Base-by-base conservation (phyloP, 1,140 invertebrate genomes). In the Chrysopa pallens region DNA sequence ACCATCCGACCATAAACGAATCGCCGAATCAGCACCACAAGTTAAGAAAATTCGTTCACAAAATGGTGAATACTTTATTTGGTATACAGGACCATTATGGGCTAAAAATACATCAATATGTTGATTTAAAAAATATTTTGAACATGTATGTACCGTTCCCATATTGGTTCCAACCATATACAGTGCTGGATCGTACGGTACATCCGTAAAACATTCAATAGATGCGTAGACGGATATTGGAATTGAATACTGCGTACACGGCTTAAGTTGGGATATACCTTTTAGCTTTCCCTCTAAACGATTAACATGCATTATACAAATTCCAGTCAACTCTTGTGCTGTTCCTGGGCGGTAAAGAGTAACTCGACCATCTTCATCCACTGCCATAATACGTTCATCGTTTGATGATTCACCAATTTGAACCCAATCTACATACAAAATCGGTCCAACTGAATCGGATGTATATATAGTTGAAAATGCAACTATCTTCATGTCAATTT, bases 151-250 rank as follows among this genome's bases (percentile, higher is more conserved):
- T 12, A 91, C 69, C 48, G 74, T 78, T 1, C 88, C 88, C 52
- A 89, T 84, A 42, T 84, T 80, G 0, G 85, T 86, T 0, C 84
- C 83, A 0, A 90, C 73, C 11, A 82, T 71, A 57, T 86, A 89
- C 17, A 84, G 59, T 43, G 74, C 72, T 5, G 64, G 63, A 14
- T 74, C 59, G 0, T 57, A 57, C 0, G 78, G 78, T 59, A 88
- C 78, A 52, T 75, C 73, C 36, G 73, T 65, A 7, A 80, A 57
- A 29, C 69, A 69, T 43, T 74, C 55, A 50, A 65, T 81, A 46
- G 72, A 70, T 0, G 78, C 68, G 50, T 72, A 64, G 42, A 66
- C 56, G 0, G 60, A 65, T 3, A 76, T 66, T 1, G 69, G 64
- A 5, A 76, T 66, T 38, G 67, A 63, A 3, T 60, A 57, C 40